These are phyloP conservation scores for Callyntrura sp. DNA, from an alignment of 2,888 invertebrate genomes.

Conservation along the genomic window DNA sequence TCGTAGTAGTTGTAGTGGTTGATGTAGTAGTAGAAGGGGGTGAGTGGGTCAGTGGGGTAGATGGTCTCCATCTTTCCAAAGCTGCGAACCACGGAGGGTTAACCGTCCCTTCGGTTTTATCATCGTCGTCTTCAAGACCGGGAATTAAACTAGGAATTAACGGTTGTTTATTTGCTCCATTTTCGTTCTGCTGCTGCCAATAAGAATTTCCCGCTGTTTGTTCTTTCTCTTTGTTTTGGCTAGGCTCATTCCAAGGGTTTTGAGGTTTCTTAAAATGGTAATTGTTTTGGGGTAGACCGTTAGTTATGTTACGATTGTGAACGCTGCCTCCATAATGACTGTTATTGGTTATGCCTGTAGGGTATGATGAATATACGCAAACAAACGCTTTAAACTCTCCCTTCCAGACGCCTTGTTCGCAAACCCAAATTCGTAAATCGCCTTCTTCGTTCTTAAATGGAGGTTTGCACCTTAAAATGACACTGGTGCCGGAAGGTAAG, in stretches of 20 bases:
- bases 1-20: conserved; percentile 28
- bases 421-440: conserved; percentile 59
- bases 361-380: background rate
- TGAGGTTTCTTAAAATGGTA: background rate
- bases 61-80: background rate
- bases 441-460: conserved; percentile 54
- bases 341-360: background rate
- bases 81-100: background rate
- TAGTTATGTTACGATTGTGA: background rate
- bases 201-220: background rate
- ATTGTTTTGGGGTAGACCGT: background rate
- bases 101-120: background rate
- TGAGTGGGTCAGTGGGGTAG: too few species aligned
- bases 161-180: background rate
- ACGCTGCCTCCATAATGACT: background rate
- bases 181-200: background rate
- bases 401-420: conserved; percentile 69
- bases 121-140: background rate
- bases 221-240: background rate
- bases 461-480: conserved; percentile 60
- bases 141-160: conserved; percentile 13
- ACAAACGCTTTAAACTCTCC: conserved; percentile 72
- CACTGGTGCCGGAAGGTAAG: conserved; percentile 57
- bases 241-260: background rate
- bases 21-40: background rate